Evolutionary conservation across 2,888 invertebrate genomes (phyloP).

Genomic region (Ommatoiulus sabulosus): DNA sequence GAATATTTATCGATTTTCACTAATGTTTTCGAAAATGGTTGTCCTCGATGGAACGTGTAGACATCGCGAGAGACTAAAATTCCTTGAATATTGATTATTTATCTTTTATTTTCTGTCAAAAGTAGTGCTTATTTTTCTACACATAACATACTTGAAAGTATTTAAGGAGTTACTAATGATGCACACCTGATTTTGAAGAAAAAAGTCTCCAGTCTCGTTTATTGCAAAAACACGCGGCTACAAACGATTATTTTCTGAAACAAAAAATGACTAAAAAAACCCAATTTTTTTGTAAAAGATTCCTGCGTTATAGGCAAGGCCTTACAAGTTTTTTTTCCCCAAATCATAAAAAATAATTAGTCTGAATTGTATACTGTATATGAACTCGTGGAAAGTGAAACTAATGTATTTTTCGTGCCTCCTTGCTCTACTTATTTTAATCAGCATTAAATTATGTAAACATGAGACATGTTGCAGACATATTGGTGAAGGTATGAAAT

Average conservation of each 20-base stretch:
- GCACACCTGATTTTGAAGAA: not conserved
- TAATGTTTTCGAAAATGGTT: too few species aligned
- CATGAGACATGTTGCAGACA: not conserved
- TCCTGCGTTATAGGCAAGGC: not conserved
- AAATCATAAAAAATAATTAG: conserved; percentile 2
- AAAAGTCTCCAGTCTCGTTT: not conserved
- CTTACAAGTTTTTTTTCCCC: not conserved
- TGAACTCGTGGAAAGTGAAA: not conserved
- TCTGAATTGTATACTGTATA: not conserved
- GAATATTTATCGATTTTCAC: too few species aligned
- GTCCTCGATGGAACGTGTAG: too few species aligned
- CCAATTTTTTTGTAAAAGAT: too few species aligned
- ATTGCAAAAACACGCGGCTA: not conserved
- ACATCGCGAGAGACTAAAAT: too few species aligned
- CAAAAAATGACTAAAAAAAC: too few species aligned
- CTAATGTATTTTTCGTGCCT: not conserved
- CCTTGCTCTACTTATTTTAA: conserved; percentile 19
- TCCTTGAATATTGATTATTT: too few species aligned
- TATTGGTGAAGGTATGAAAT: not conserved
- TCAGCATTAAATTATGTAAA: not conserved
- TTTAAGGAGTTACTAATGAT: too few species aligned
- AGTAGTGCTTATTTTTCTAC: too few species aligned
- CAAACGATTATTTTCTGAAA: too few species aligned
- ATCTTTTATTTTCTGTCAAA: too few species aligned
- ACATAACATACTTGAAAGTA: too few species aligned